These are phyloP conservation scores for Megaleporinus macrocephalus DNA, from an alignment of 2,113 vertebrate species.

Conservation along the genomic window DNA sequence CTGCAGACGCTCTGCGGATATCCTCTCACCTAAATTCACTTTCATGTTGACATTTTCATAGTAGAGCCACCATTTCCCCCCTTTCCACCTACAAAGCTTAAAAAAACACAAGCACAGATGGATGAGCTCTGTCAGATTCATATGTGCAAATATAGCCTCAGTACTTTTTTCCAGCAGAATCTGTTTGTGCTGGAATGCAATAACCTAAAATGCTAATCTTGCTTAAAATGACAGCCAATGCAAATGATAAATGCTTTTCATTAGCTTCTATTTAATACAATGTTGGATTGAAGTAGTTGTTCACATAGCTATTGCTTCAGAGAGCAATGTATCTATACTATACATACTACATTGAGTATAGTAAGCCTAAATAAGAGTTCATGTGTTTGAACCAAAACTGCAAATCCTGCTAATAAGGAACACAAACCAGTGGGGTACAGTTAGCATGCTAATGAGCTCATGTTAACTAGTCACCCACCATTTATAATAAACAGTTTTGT, in stretches of 20 bases:
- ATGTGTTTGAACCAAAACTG: too few species aligned
- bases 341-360: too few species aligned
- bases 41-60: slow-evolving; percentile 13
- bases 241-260: too few species aligned
- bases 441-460: neutral
- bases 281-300: too few species aligned
- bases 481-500: too few species aligned
- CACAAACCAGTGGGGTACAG: neutral
- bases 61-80: neutral
- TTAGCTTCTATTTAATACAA: too few species aligned
- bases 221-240: neutral
- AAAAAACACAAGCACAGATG: neutral
- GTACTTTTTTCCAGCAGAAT: too few species aligned
- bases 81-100: too few species aligned
- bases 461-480: neutral
- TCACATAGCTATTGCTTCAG: too few species aligned
- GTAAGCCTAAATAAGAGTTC: too few species aligned
- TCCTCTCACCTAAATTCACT: slow-evolving; percentile 11
- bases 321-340: too few species aligned
- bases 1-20: neutral
- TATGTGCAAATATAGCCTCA: neutral
- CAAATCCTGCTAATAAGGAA: too few species aligned
- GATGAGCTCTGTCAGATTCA: neutral
- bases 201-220: neutral
- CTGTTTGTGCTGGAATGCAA: neutral